Evolutionary conservation across 1,140 invertebrate species (phyloP), one percentile per base, ranked within the genome.

Genomic region (Chrysoperla carnea): DNA sequence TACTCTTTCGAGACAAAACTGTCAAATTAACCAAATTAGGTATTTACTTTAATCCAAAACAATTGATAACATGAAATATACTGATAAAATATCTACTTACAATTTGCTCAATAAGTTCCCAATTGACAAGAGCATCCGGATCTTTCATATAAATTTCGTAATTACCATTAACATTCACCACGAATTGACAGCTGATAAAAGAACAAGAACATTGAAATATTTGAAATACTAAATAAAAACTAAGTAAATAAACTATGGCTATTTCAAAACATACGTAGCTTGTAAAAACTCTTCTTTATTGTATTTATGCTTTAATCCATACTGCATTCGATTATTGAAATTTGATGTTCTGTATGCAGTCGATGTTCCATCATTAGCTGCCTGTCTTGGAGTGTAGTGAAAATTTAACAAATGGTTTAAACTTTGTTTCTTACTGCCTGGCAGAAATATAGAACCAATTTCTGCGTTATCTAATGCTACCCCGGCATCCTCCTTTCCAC

Each of bases 241-340:
- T n/a, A n/a, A 12, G 45, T 36, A 31, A 8, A 43, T n/a, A n/a
- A n/a, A 35, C 1, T 40, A 8, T 33, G 40, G 38, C 39, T 36
- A 29, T 31, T 40, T 29, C 6, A 40, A 44, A 41, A 59, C 68
- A 68, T 71, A 93, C 87, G 92, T 92, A 29, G 88, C 88, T 66
- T 93, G 87, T 29, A 96, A 64, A 61, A 89, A 96, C 52, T 90
- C 79, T 59, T 95, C 86, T 60, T 91, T 90, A 62, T 84, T 90
- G 61, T 88, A 91, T 55, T 79, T 81, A 51, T 77, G 72, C 28
- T 69, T 64, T 45, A 67, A 53, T 52, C 61, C 65, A 54, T 61
- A 58, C 52, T 48, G 41, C 15, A 39, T 38, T 28, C 36, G 28
- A 37, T 42, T 36, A 43, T 49, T 31, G 38, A 46, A 12, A 14